A percentile compares a stretch with the other conserved stretches of the same genome.
phyloP scores from a whole-genome alignment of 2,797 vertebrate genomes.

The Hybognathus amarus region DNA sequence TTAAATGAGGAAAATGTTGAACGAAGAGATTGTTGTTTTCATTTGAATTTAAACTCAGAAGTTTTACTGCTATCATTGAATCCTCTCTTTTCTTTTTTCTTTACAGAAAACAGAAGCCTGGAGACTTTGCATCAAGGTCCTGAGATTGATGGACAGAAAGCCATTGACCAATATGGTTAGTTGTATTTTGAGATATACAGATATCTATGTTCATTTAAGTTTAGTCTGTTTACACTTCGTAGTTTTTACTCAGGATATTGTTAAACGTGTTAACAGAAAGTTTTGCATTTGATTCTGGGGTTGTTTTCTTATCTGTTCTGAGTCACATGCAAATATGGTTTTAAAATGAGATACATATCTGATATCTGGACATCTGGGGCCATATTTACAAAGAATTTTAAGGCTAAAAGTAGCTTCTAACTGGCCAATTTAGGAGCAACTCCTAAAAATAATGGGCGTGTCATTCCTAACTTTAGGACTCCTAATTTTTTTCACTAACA shows the following conservation, averaged over 20 bases:
- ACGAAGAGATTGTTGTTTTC: no score
- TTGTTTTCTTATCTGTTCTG: not conserved
- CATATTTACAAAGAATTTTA: no score
- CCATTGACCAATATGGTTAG: slow-evolving; percentile 63
- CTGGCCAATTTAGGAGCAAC: no score
- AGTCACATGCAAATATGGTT: not conserved
- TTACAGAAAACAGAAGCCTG: slow-evolving; percentile 28
- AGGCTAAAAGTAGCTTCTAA: no score
- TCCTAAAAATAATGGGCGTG: no score
- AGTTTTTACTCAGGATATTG: not conserved
- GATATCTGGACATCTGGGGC: not conserved
- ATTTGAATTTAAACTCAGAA: not conserved
- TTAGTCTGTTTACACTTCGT: not conserved
- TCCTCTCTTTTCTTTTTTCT: not conserved
- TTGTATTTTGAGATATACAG: not conserved
- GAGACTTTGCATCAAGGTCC: slow-evolving; percentile 61
- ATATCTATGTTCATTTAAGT: not conserved
- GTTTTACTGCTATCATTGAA: not conserved
- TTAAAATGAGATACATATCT: not conserved
- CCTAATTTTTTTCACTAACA: no score
- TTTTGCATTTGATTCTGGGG: no score
- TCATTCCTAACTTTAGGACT: no score
- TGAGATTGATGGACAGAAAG: slow-evolving; percentile 61
- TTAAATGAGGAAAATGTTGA: not conserved
- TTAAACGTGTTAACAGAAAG: not conserved